Evolutionary conservation across 30 jellyfish, hydroid and myxozoan genomes (phyloP).

Genomic region (Pelagia noctiluca): DNA sequence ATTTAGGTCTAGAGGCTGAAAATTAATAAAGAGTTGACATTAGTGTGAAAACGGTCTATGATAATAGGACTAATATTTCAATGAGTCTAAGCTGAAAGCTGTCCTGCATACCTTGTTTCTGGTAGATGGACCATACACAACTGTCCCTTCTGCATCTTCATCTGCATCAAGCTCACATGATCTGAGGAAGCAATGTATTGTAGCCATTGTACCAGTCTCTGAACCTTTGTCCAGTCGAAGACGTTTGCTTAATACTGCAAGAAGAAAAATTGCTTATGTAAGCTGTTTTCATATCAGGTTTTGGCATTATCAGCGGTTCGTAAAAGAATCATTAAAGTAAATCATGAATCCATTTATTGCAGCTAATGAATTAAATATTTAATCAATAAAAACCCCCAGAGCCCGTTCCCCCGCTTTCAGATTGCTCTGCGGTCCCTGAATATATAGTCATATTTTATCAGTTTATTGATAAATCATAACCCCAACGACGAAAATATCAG

Average conservation of each 20-base stretch:
- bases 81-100: slow-evolving; percentile 5
- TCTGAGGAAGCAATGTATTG: slow-evolving; percentile 1
- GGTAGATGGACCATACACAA: slow-evolving; percentile 20
- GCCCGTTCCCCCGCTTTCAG: slow-evolving; percentile 7
- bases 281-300: slow-evolving; percentile 1
- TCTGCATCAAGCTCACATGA: slow-evolving; percentile 1
- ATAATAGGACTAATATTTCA: not conserved
- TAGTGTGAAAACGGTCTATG: slow-evolving; percentile 5
- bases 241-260: slow-evolving; percentile 12
- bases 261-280: not conserved
- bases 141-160: slow-evolving; percentile 14
- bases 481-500: slow-evolving; percentile 6
- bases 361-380: not conserved
- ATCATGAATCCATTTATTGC: not conserved
- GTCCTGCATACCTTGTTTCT: slow-evolving; percentile 16
- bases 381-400: slow-evolving; percentile 1
- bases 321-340: not conserved
- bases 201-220: slow-evolving; percentile 20
- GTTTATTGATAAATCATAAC: not conserved
- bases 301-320: slow-evolving; percentile 3
- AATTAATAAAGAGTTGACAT: not conserved
- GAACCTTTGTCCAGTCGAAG: slow-evolving; percentile 19
- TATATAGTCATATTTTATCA: no score
- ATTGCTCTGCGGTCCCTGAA: slow-evolving; percentile 5
- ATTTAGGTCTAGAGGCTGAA: slow-evolving; percentile 1